Conservation (phyloP, 2,797 vertebrate genomes). For the Trichosurus vulpecula region DNA sequence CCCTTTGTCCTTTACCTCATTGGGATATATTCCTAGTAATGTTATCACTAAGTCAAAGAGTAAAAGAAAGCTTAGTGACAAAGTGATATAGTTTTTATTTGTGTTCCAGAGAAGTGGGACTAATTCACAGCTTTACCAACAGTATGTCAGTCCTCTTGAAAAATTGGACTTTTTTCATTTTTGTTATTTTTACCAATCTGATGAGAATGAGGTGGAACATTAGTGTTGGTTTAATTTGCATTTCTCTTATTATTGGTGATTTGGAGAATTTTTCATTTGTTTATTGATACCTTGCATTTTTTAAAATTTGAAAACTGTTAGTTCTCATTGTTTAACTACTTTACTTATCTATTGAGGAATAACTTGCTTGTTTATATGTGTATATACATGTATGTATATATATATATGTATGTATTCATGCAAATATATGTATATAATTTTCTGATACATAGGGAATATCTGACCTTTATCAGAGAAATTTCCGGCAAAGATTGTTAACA, state of each 20-base stretch:
- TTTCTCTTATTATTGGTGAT: neutral
- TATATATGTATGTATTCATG: rapidly evolving
- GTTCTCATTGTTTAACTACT: neutral
- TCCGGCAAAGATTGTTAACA: neutral
- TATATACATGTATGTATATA: neutral
- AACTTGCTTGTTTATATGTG: neutral
- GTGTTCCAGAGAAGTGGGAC: neutral
- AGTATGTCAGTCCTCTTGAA: neutral
- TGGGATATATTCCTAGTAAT: neutral
- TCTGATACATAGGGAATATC: neutral
- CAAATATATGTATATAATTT: neutral
- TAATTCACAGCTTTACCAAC: neutral
- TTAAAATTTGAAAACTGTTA: neutral
- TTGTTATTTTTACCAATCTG: neutral
- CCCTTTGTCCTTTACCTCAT: neutral
- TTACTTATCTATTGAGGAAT: neutral
- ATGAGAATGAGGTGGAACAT: neutral
- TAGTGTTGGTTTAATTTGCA: neutral
- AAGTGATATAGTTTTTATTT: neutral
- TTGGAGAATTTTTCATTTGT: neutral
- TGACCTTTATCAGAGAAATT: neutral
- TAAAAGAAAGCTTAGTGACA: neutral
- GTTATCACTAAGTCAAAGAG: neutral
- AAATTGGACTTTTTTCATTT: neutral
- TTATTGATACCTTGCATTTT: neutral